Percentiles rank a stretch among this genome's conserved stretches.
phyloP scores from a whole-genome alignment of 2,113 vertebrate species.

The Nothobranchius furzeri region DNA sequence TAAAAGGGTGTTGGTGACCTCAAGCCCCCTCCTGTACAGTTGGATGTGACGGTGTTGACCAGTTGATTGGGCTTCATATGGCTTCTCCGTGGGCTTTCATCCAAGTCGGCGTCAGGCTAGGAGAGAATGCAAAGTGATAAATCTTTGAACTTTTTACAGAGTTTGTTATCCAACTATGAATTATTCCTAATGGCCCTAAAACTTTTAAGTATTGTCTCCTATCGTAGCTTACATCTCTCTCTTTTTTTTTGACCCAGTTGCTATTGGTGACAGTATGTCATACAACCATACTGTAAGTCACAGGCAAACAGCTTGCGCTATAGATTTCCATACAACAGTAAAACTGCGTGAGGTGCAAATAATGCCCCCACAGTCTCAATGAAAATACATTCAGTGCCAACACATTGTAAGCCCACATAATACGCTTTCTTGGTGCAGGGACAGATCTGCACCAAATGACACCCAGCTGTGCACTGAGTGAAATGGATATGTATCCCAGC shows the following conservation, averaged over 20 bases:
- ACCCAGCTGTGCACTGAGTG: slow-evolving; percentile 21
- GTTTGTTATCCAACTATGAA: neutral
- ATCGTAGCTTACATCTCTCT: no score
- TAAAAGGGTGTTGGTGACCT: slow-evolving; percentile 46
- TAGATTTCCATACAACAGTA: slow-evolving; percentile 6
- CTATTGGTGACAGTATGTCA: neutral
- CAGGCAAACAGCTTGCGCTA: neutral
- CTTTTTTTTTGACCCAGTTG: neutral
- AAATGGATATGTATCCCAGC: slow-evolving; percentile 25
- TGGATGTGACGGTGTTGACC: slow-evolving; percentile 12
- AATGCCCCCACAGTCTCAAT: slow-evolving; percentile 8
- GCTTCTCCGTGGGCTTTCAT: slow-evolving; percentile 33
- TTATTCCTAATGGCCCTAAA: slow-evolving; percentile 30
- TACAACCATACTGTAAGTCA: slow-evolving; percentile 7
- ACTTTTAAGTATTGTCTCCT: neutral
- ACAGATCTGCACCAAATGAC: slow-evolving; percentile 5
- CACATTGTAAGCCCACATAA: slow-evolving; percentile 1
- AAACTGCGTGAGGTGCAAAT: slow-evolving; percentile 32
- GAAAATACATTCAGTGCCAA: slow-evolving; percentile 19
- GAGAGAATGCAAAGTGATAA: slow-evolving; percentile 15
- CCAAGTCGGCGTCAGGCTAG: slow-evolving; percentile 29
- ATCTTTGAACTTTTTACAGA: slow-evolving; percentile 3
- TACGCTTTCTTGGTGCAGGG: slow-evolving; percentile 1
- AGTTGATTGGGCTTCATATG: slow-evolving; percentile 27
- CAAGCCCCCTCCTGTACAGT: slow-evolving; percentile 6